These are phyloP conservation scores for Hypsibius dujardini DNA, from an alignment of 1,140 invertebrate species.

Conservation along the genomic window DNA sequence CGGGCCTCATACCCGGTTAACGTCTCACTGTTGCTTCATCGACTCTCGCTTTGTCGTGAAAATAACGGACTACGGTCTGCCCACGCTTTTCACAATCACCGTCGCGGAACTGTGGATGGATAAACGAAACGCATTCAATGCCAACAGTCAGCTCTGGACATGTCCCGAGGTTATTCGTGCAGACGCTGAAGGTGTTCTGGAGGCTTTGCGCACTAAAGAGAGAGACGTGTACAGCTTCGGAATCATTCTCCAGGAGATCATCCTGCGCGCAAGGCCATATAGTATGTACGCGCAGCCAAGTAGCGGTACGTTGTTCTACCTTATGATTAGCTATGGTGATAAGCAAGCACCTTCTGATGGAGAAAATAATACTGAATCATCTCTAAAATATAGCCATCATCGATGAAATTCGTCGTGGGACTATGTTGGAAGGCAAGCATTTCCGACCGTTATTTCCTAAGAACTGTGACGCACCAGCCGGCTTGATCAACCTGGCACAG, in stretches of 20 bases:
- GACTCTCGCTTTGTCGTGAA: slow-evolving; percentile 91
- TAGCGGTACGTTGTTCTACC: not conserved
- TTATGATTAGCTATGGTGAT: too few species aligned
- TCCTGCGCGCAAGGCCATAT: not conserved
- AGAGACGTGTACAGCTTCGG: slow-evolving; percentile 12
- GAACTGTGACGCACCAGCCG: not conserved
- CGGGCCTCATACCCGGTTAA: slow-evolving; percentile 79
- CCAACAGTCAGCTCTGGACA: not conserved
- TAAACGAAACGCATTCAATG: not conserved
- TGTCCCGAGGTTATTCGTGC: not conserved
- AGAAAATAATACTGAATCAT: too few species aligned
- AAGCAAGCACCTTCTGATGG: too few species aligned
- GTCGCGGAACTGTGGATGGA: not conserved
- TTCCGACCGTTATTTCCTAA: not conserved
- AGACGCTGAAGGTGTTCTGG: not conserved
- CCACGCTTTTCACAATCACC: not conserved
- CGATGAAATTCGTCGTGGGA: not conserved
- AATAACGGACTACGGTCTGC: slow-evolving; percentile 84
- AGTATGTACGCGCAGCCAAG: not conserved
- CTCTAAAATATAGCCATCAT: not conserved
- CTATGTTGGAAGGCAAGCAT: not conserved
- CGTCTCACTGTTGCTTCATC: slow-evolving; percentile 92
- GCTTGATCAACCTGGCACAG: not conserved
- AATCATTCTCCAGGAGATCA: slow-evolving; percentile 8
- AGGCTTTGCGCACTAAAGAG: not conserved